A percentile compares a stretch with the other conserved stretches of the same genome.
phyloP scores from a whole-genome alignment of 2,888 invertebrate genomes.

The Hylaea fasciaria region DNA sequence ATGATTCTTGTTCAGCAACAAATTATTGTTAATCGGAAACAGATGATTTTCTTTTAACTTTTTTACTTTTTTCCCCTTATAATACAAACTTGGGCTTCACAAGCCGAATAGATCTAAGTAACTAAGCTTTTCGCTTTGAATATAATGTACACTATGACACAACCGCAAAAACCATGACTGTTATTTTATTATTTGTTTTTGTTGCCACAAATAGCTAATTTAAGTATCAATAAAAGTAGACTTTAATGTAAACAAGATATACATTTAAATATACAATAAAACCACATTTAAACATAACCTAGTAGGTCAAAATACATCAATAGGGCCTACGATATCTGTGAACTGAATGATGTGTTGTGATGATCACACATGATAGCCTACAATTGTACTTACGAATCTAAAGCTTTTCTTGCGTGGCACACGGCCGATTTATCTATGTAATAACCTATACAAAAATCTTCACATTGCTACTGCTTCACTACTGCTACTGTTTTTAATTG shows the following conservation, averaged over 20 bases:
- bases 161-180: slow-evolving; percentile 59
- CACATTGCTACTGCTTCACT: no score
- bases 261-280: background rate
- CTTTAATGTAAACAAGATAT: slow-evolving; percentile 23
- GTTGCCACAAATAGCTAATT: slow-evolving; percentile 6
- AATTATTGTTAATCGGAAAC: no score
- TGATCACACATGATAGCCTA: no score
- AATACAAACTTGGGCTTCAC: no score
- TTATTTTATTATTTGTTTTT: slow-evolving; percentile 29
- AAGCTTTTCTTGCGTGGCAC: no score
- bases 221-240: background rate
- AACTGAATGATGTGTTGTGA: background rate
- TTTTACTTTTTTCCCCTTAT: no score
- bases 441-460: no score
- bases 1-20: no score
- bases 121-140: background rate
- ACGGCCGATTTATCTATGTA: no score
- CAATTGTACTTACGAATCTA: no score
- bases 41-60: no score
- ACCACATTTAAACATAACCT: slow-evolving; percentile 3
- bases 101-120: background rate
- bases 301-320: slow-evolving; percentile 8
- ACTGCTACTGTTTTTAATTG: no score
- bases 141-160: slow-evolving; percentile 39
- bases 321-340: background rate